A percentile compares a stretch with the other conserved stretches of the same genome.
phyloP scores from a whole-genome alignment of 2,797 vertebrate genomes.

The Halcyon chelicuti region DNA sequence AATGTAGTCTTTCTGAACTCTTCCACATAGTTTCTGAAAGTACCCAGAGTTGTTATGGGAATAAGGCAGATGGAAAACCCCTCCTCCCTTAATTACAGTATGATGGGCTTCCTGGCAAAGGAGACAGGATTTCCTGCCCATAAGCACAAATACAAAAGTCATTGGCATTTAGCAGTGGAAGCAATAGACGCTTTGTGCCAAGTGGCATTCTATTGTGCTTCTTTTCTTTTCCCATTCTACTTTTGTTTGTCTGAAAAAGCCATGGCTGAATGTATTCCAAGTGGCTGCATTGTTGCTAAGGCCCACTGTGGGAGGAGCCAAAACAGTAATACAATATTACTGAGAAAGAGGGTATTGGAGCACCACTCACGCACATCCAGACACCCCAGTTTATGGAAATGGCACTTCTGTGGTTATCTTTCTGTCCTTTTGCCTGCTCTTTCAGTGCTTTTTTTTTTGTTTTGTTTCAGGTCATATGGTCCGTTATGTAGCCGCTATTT shows the following conservation, averaged over 20 bases:
- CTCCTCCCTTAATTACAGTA: not conserved
- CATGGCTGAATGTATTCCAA: not conserved
- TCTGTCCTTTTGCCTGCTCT: not conserved
- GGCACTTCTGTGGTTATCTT: not conserved
- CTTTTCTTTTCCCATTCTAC: not conserved
- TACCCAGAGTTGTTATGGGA: not conserved
- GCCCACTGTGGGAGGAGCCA: not conserved
- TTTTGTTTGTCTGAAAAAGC: not conserved
- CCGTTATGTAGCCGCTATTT: not conserved
- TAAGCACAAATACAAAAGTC: constrained; percentile 39
- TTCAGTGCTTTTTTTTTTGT: not conserved
- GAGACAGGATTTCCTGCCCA: constrained; percentile 22
- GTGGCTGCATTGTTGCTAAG: not conserved
- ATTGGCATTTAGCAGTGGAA: not conserved
- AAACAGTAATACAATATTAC: not conserved
- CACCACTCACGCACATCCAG: rapidly evolving
- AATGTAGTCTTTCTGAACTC: not conserved
- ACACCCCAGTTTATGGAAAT: not conserved
- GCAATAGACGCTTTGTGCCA: not conserved
- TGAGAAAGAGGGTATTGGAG: not conserved
- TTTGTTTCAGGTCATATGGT: not conserved
- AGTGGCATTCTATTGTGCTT: not conserved
- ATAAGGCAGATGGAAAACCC: constrained; percentile 16
- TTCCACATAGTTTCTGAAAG: not conserved
- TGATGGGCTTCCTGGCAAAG: constrained; percentile 26